A percentile compares a stretch with the other conserved stretches of the same genome.
Conservation (phyloP, 2,888 invertebrate species). For the Plutella xylostella region DNA sequence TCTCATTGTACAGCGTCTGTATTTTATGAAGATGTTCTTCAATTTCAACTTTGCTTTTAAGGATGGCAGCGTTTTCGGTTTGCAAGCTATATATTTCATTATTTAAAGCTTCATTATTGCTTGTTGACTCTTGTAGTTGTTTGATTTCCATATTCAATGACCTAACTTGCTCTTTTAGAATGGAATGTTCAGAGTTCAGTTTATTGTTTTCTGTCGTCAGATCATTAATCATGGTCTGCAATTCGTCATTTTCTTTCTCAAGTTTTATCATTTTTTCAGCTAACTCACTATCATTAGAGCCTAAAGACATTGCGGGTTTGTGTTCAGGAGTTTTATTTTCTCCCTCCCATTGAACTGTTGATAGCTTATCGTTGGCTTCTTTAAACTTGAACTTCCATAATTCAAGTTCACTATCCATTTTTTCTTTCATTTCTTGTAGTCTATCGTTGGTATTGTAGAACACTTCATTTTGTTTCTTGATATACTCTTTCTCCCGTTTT, state of each 20-base stretch:
- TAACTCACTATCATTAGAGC: constrained; percentile 21
- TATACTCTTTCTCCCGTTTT: constrained; percentile 74
- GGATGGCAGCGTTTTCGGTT: neutral
- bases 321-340: constrained; percentile 31
- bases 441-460: constrained; percentile 81
- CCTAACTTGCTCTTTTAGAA: constrained; percentile 30
- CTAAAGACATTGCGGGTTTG: constrained; percentile 15
- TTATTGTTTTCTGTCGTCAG: constrained; percentile 42
- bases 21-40: too few species aligned
- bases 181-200: constrained; percentile 28
- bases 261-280: constrained; percentile 44
- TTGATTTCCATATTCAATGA: constrained; percentile 27
- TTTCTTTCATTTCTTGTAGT: constrained; percentile 83
- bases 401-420: constrained; percentile 81
- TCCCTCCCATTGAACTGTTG: constrained; percentile 42
- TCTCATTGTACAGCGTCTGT: too few species aligned
- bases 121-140: constrained; percentile 25
- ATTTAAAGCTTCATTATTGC: constrained; percentile 20
- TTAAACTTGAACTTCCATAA: constrained; percentile 79
- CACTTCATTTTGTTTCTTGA: constrained; percentile 79
- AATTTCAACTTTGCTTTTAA: neutral
- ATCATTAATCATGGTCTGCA: constrained; percentile 42
- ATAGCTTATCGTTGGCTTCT: constrained; percentile 76
- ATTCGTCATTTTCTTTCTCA: constrained; percentile 59
- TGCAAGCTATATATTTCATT: neutral